phyloP scores from a whole-genome alignment of 2,113 vertebrate species.

The Cyprinodon variegatus region DNA sequence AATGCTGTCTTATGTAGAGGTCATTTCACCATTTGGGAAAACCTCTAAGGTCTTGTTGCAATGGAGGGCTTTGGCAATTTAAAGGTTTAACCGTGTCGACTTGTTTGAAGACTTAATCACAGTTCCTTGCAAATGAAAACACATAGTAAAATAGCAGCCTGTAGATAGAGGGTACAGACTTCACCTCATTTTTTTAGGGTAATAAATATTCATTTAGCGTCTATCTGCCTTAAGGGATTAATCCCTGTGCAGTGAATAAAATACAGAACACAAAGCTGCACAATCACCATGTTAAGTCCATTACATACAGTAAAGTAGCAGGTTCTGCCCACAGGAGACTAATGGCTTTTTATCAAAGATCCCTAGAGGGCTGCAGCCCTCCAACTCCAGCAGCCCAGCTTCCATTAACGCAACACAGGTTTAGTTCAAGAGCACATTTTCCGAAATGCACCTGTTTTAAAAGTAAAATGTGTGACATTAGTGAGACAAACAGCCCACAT shows the following conservation, averaged over 20 bases:
- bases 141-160: background rate
- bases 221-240: constrained; percentile 58
- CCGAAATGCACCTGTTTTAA: constrained; percentile 70
- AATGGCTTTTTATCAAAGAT: constrained; percentile 74
- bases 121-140: constrained; percentile 1
- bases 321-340: constrained; percentile 69
- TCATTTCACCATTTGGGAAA: background rate
- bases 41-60: constrained; percentile 15
- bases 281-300: constrained; percentile 57
- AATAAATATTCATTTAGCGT: constrained; percentile 66
- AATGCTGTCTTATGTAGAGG: background rate
- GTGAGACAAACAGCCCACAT: constrained; percentile 63
- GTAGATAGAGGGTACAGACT: constrained; percentile 7
- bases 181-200: constrained; percentile 34
- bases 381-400: constrained; percentile 49
- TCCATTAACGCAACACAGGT: constrained; percentile 64
- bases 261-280: constrained; percentile 45
- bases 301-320: constrained; percentile 56
- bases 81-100: constrained; percentile 28
- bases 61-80: constrained; percentile 20
- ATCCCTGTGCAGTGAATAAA: constrained; percentile 47
- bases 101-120: background rate
- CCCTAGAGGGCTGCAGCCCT: constrained; percentile 59
- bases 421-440: constrained; percentile 67
- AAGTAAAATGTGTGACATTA: constrained; percentile 73